phyloP scores from a whole-genome alignment of 2,113 vertebrate genomes.

The Oriolus oriolus region DNA sequence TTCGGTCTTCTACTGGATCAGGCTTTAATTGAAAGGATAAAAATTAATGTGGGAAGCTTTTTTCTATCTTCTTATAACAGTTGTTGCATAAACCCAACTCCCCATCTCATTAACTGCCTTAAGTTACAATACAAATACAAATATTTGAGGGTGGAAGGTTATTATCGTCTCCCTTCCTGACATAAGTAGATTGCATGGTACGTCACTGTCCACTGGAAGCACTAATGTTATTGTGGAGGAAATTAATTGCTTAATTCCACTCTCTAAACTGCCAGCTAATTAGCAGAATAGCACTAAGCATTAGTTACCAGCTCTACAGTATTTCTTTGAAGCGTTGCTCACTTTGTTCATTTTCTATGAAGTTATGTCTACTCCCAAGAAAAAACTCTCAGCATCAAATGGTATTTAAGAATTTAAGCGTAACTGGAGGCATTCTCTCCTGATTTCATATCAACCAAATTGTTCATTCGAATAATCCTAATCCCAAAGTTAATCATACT shows the following conservation, averaged over 20 bases:
- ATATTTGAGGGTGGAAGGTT: neutral
- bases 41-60: neutral
- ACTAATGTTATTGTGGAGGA: neutral
- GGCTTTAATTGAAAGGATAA: neutral
- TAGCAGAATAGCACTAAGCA: neutral
- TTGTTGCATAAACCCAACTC: neutral
- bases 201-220: neutral
- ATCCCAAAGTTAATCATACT: neutral
- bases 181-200: neutral
- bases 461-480: neutral
- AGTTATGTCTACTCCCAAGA: neutral
- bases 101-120: neutral
- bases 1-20: neutral
- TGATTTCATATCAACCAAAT: neutral
- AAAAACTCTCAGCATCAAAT: neutral
- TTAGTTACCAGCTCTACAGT: neutral
- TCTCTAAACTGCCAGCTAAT: neutral
- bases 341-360: neutral
- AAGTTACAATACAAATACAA: neutral
- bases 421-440: neutral
- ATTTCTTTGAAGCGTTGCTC: neutral
- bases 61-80: neutral
- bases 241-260: slow-evolving; percentile 30
- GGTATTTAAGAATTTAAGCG: neutral
- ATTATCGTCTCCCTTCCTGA: neutral